Percentiles rank a stretch among this genome's conserved stretches.
Conservation (phyloP, 1,140 invertebrate species). For the Drosophila repletoides region DNA sequence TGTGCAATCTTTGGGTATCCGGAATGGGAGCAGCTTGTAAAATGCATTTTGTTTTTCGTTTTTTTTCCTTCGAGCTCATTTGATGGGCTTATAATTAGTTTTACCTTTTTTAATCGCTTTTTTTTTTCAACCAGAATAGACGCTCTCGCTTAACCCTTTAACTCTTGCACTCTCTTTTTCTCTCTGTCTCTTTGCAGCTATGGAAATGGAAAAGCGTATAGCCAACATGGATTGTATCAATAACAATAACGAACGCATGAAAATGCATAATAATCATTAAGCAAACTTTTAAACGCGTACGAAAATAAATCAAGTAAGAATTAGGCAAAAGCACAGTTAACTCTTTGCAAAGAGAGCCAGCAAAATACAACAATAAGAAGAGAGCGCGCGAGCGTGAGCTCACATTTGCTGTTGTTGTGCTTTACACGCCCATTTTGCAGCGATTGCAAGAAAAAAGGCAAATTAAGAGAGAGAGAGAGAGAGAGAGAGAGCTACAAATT, state of each 20-base stretch:
- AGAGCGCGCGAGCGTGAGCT: constrained; percentile 73
- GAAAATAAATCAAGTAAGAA: constrained; percentile 1
- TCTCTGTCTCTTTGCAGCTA: constrained; percentile 17
- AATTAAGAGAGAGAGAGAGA: too few species aligned
- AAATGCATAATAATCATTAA: constrained; percentile 12
- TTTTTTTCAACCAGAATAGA: too few species aligned
- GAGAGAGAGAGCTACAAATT: constrained; percentile 8
- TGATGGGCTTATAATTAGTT: constrained; percentile 19
- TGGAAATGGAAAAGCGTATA: constrained; percentile 34
- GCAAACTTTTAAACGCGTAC: constrained; percentile 9
- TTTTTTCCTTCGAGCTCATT: too few species aligned
- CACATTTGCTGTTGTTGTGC: constrained; percentile 56
- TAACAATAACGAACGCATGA: constrained; percentile 25
- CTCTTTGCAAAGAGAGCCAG: constrained; percentile 30
- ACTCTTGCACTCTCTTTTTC: not conserved
- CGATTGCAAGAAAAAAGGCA: constrained; percentile 22
- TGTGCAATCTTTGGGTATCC: constrained; percentile 34
- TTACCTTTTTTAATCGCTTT: too few species aligned
- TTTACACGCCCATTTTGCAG: constrained; percentile 66
- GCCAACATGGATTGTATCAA: constrained; percentile 16
- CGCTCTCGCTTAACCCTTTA: not conserved
- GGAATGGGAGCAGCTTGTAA: constrained; percentile 2
- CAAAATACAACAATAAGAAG: too few species aligned
- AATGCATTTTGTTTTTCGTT: too few species aligned
- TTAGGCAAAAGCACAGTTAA: constrained; percentile 39